These are phyloP conservation scores for Troides helena DNA, from an alignment of 2,888 invertebrate species.

Conservation along the genomic window DNA sequence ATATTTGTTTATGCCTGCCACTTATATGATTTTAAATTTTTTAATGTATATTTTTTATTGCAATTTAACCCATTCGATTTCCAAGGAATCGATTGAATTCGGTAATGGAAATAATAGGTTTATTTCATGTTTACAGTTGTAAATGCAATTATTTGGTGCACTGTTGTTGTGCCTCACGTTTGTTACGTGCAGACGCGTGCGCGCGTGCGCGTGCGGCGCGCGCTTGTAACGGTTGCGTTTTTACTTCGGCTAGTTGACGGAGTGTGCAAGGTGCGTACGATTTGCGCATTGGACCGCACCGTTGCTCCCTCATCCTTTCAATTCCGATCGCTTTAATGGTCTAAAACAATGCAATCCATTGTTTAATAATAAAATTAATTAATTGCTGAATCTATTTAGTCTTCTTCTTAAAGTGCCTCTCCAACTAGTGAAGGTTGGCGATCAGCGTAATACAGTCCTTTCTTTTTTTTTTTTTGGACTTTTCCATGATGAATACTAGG, in stretches of 20 bases:
- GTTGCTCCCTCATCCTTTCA: not conserved
- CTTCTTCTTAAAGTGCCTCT: too few species aligned
- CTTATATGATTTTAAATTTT: too few species aligned
- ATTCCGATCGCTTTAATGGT: not conserved
- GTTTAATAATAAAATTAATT: not conserved
- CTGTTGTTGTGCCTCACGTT: constrained; percentile 17
- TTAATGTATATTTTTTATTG: not conserved
- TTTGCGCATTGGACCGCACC: constrained; percentile 61
- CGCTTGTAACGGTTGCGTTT: constrained; percentile 67
- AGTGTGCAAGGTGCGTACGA: constrained; percentile 63
- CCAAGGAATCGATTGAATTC: constrained; percentile 9
- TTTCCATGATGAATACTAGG: too few species aligned
- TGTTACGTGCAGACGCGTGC: constrained; percentile 15
- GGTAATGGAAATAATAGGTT: constrained; percentile 6
- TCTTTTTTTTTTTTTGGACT: too few species aligned
- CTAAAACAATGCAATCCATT: not conserved
- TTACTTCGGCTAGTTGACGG: constrained; percentile 62
- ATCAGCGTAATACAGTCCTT: too few species aligned
- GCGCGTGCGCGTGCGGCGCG: constrained; percentile 19
- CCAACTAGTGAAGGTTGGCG: too few species aligned
- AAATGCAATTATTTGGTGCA: constrained; percentile 32
- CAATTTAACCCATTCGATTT: constrained; percentile 7
- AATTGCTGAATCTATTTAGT: too few species aligned
- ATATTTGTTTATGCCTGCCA: too few species aligned
- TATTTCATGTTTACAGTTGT: constrained; percentile 26